phyloP scores from a whole-genome alignment of 64 coral and sea anemone species.

The Stylophora pistillata region DNA sequence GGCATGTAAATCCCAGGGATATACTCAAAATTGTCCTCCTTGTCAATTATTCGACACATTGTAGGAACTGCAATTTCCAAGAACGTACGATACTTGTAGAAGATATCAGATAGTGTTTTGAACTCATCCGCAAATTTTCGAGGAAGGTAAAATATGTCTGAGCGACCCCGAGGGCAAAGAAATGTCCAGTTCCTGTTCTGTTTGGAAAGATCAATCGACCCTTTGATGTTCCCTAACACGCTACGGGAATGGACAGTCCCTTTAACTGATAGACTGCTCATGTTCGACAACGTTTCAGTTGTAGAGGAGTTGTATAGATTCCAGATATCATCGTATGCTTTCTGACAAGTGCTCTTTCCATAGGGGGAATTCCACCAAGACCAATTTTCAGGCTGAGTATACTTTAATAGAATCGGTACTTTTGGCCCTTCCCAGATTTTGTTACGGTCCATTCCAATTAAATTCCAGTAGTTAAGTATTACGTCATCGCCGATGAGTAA shows the following conservation, averaged over 20 bases:
- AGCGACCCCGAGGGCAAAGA: conserved; percentile 75
- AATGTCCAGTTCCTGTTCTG: conserved; percentile 43
- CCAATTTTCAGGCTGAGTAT: conserved; percentile 56
- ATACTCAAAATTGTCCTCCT: conserved; percentile 65
- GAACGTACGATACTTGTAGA: conserved; percentile 82
- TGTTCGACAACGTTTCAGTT: not conserved
- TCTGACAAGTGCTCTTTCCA: conserved; percentile 85
- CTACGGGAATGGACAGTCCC: no score
- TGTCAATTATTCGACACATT: conserved; percentile 80
- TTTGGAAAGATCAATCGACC: conserved; percentile 22
- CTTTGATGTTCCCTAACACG: conserved; percentile 16
- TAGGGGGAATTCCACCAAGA: conserved; percentile 76
- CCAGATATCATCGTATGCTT: conserved; percentile 78
- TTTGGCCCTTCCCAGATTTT: conserved; percentile 85
- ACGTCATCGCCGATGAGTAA: conserved; percentile 84
- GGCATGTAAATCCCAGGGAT: conserved; percentile 85
- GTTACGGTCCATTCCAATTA: conserved; percentile 54
- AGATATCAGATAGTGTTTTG: conserved; percentile 68
- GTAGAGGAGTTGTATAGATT: conserved; percentile 2
- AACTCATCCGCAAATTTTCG: conserved; percentile 59
- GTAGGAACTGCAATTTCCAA: conserved; percentile 90
- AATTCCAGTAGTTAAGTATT: conserved; percentile 89
- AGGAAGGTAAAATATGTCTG: conserved; percentile 86
- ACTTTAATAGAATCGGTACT: conserved; percentile 34
- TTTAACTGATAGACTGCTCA: not conserved